phyloP scores from a whole-genome alignment of 2,113 vertebrate species.

The Archocentrus centrarchus region DNA sequence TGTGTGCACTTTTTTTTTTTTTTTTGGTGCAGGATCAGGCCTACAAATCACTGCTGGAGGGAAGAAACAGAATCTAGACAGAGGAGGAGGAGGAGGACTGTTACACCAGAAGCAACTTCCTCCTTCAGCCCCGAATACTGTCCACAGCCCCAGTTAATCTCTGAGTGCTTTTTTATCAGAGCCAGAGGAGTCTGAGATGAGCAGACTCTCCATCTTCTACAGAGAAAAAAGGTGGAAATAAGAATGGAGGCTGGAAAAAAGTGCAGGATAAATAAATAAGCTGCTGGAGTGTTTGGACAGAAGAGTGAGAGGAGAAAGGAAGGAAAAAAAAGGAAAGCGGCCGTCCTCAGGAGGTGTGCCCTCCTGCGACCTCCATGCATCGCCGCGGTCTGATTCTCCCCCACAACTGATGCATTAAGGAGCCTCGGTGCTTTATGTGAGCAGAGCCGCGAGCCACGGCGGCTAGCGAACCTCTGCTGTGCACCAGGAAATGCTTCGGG shows the following conservation, averaged over 20 bases:
- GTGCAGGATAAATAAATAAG: conserved; percentile 61
- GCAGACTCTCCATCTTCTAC: conserved; percentile 10
- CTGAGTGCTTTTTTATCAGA: conserved; percentile 13
- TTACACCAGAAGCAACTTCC: conserved; percentile 15
- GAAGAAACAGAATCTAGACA: conserved; percentile 9
- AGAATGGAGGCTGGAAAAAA: conserved; percentile 10
- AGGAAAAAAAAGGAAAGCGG: not conserved
- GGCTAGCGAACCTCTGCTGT: conserved; percentile 72
- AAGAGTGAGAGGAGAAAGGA: not conserved
- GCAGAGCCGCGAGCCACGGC: conserved; percentile 70
- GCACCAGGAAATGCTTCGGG: conserved; percentile 77
- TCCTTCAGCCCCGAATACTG: not conserved
- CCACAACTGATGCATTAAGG: conserved; percentile 71
- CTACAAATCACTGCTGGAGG: conserved; percentile 42
- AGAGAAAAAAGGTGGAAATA: conserved; percentile 23
- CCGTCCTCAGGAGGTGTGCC: conserved; percentile 66
- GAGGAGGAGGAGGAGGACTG: conserved; percentile 12
- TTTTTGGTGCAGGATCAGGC: not conserved
- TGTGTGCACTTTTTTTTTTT: not conserved
- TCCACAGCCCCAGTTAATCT: not conserved
- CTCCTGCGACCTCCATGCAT: conserved; percentile 70
- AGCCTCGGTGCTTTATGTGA: conserved; percentile 67
- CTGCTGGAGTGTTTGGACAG: conserved; percentile 36
- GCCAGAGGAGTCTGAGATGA: not conserved
- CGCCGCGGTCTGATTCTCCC: conserved; percentile 57